Evolutionary conservation across 1,140 invertebrate species (phyloP), one percentile per base, ranked within the genome.

Genomic region (Prorops nasuta): DNA sequence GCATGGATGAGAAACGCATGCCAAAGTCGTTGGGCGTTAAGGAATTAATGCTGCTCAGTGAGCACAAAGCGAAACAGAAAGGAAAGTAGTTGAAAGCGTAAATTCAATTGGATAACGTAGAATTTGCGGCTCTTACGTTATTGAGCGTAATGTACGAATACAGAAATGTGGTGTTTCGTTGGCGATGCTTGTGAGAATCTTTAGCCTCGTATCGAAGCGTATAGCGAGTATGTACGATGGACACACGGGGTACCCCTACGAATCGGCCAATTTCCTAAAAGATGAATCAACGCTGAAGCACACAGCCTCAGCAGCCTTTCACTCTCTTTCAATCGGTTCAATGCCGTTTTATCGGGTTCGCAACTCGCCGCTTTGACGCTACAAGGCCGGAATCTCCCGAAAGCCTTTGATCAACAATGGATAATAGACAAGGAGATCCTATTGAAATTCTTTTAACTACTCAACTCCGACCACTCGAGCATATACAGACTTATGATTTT

Each of bases 71-170:
- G 63, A 64, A 66, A 65, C 57, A 59, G 63, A 60, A 64, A 66
- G 57, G 62, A 65, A 67, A 71, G 65, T 66, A 64, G 56, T 51
- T 51, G 68, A 73, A 73, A 71, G 67, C 61, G 67, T 72, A 70
- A 73, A 71, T 48, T 63, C 49, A 69, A 72, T 73, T 73, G 60
- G 45, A 66, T 73, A 72, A 73, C 49, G 44, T 22, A 40, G 52
- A 42, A 57, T 51, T 50, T 42, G 35, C 41, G 44, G 21, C 17
- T 45, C 52, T 56, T 50, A 52, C 49, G 31, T n/a, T 20, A 3
- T 20, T 15, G 22, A 18, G 19, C 18, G 36, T 32, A 24, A 12
- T 28, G 28, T 36, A 16, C 19, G 21, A 32, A 35, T 34, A 24
- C 17, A 40, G 20, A 28, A 39, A 53, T 40, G 20, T 41, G 40